These are phyloP conservation scores for Neuroscelio doddi DNA, from an alignment of 2,888 invertebrate genomes.

Conservation along the genomic window DNA sequence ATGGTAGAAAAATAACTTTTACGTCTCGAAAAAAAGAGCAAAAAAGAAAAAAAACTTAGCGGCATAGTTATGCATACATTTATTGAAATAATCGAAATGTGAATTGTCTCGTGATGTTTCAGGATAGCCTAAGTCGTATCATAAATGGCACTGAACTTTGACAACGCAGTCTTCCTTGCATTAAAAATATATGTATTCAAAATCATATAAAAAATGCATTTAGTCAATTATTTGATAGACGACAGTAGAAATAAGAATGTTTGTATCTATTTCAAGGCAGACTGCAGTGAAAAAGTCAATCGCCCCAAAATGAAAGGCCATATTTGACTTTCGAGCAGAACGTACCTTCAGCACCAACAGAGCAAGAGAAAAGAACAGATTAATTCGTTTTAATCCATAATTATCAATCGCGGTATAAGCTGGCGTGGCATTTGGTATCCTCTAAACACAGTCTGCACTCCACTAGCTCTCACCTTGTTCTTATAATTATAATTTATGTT, in stretches of 20 bases:
- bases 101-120: slow-evolving; percentile 1
- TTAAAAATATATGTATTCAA: not conserved
- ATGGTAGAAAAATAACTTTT: slow-evolving; percentile 6
- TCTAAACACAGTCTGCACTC: slow-evolving; percentile 73
- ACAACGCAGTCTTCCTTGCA: slow-evolving; percentile 11
- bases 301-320: slow-evolving; percentile 36
- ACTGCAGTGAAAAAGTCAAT: slow-evolving; percentile 36
- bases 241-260: no score
- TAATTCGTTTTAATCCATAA: slow-evolving; percentile 48
- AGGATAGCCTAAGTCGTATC: not conserved
- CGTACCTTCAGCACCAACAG: slow-evolving; percentile 63
- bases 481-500: slow-evolving; percentile 60
- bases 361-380: slow-evolving; percentile 68
- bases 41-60: no score
- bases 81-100: slow-evolving; percentile 1
- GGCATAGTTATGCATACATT: slow-evolving; percentile 4
- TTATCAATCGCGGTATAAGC: slow-evolving; percentile 53
- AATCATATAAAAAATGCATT: no score
- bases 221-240: no score
- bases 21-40: slow-evolving; percentile 13
- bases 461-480: slow-evolving; percentile 71
- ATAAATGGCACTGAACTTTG: slow-evolving; percentile 10
- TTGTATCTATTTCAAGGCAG: slow-evolving; percentile 13
- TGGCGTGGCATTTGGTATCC: slow-evolving; percentile 71
- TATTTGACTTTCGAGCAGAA: slow-evolving; percentile 59